Conservation (phyloP, 2,888 invertebrate species). For the Esperia sulphurella region DNA sequence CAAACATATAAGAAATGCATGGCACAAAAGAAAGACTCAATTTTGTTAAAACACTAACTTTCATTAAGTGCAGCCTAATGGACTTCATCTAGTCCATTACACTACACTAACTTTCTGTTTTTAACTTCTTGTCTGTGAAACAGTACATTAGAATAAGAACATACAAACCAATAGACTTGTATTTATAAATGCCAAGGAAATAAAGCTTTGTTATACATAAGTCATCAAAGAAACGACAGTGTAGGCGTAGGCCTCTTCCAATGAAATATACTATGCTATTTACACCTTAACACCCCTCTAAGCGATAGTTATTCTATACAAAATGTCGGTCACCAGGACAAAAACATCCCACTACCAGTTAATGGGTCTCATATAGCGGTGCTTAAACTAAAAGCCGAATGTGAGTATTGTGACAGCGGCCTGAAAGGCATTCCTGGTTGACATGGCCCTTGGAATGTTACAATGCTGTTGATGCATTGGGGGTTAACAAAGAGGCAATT, state of each 20-base stretch:
- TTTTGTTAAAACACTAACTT: too few relatives aligned
- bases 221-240: conserved; percentile 2
- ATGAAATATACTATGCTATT: conserved; percentile 39
- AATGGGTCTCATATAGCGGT: conserved; percentile 46
- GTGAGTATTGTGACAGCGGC: conserved; percentile 20
- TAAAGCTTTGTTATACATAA: too few relatives aligned
- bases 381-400: conserved; percentile 44
- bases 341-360: conserved; percentile 41
- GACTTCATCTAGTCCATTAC: too few relatives aligned
- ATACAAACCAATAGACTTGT: too few relatives aligned
- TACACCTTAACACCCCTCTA: conserved; percentile 39
- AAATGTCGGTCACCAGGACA: conserved; percentile 40
- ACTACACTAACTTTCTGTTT: too few relatives aligned
- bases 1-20: too few relatives aligned
- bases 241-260: conserved; percentile 19
- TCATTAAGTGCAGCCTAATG: too few relatives aligned
- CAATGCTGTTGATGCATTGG: neutral
- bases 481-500: conserved; percentile 1
- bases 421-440: conserved; percentile 20
- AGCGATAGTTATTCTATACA: conserved; percentile 41
- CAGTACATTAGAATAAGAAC: too few relatives aligned
- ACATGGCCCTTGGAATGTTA: conserved; percentile 7
- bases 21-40: too few relatives aligned
- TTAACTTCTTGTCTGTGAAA: too few relatives aligned
- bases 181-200: too few relatives aligned